Base-by-base conservation (phyloP, 2,113 vertebrate species). In the Misgurnus anguillicaudatus region DNA sequence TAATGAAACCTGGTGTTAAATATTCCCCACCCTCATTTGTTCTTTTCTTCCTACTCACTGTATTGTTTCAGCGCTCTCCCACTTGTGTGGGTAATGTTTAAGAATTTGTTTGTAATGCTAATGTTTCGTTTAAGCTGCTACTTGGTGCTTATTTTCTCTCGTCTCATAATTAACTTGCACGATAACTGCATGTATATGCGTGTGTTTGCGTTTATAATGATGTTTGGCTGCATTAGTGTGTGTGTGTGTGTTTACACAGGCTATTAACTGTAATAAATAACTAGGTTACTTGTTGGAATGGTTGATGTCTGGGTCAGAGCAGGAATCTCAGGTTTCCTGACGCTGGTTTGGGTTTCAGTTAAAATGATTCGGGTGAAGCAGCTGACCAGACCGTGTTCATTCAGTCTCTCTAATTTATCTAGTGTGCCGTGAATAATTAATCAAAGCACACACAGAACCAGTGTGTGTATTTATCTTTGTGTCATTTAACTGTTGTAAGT, bases 221-320 rank as follows among this genome's bases (percentile, higher is more conserved):
- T 77, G 75, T 66, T 45, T 75, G 62, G 63, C 21, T 61, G 62
- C 42, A 48, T 41, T 47, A 48, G 39, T 65, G 53, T 42, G 75
- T 78, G 75, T 31, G 24, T 3, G 24, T 31, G 24, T 84, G 80
- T 84, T 81, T 78, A 75, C 80, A 81, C 79, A 19, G 69, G 73
- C 70, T 81, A 21, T 64, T 76, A 76, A 76, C 58, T 76, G 61
- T 76, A 45, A 76, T 61, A 76, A 64, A 76, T 48, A 76, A 76
- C 73, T 64, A 45, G 66, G 74, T 75, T 81, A 75, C 73, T 84
- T 81, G 83, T 81, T 77, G 83, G 83, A 75, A 78, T 36, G 67
- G 79, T 58, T 81, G 70, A 81, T 81, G 83, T 77, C 64, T 81
- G 77, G 83, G 79, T 84, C 70, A 79, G 65, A 81, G 69, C 38